phyloP scores from a whole-genome alignment of 92 coral and sea anemone genomes.

The Anthopleura xanthogrammica region DNA sequence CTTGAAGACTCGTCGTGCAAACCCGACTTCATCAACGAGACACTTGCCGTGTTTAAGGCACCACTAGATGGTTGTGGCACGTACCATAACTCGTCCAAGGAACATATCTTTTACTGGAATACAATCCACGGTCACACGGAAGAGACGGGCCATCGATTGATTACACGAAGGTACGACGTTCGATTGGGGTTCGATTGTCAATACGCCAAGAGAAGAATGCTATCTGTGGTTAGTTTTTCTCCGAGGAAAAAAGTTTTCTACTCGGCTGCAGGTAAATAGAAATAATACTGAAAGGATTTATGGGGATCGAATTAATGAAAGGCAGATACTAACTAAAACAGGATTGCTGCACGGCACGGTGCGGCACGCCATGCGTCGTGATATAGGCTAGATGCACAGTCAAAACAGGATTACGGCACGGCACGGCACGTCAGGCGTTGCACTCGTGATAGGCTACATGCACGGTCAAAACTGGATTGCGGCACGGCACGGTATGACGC shows the following conservation, averaged over 20 bases:
- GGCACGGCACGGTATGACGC: no score
- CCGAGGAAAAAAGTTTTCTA: slow-evolving; percentile 51
- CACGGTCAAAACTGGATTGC: no score
- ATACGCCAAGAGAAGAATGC: slow-evolving; percentile 23
- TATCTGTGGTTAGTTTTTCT: slow-evolving; percentile 73
- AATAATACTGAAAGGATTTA: neutral
- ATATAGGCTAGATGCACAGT: no score
- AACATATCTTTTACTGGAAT: slow-evolving; percentile 44
- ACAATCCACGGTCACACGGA: slow-evolving; percentile 52
- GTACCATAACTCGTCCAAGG: slow-evolving; percentile 39
- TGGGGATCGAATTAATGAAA: no score
- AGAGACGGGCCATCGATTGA: slow-evolving; percentile 22
- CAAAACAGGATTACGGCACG: no score
- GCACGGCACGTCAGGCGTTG: no score
- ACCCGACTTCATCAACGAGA: slow-evolving; percentile 38
- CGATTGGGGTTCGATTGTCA: slow-evolving; percentile 43
- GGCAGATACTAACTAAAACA: no score
- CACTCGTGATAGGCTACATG: no score
- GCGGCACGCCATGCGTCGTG: no score
- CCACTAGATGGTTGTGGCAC: slow-evolving; percentile 85
- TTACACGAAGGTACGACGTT: slow-evolving; percentile 48
- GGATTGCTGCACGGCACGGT: neutral
- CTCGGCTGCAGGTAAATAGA: slow-evolving; percentile 57
- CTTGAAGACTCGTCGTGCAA: slow-evolving; percentile 54
- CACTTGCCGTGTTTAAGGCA: slow-evolving; percentile 58